Percentiles rank a stretch among this genome's conserved stretches.
Evolutionary conservation across 2,888 invertebrate genomes (phyloP).

Genomic region (Microdon myrmicae): DNA sequence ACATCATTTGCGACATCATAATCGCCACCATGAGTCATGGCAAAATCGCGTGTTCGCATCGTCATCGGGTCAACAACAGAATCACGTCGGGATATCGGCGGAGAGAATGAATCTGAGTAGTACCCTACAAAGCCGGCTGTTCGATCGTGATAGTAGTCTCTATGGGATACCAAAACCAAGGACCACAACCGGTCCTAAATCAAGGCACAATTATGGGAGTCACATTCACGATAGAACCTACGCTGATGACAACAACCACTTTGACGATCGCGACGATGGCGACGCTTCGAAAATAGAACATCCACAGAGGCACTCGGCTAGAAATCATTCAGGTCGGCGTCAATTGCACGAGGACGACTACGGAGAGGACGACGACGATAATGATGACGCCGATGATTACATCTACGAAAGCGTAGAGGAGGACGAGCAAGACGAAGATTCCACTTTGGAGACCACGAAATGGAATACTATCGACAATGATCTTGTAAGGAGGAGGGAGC

Average conservation of each 20-base stretch:
- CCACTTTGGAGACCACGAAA: constrained; percentile 62
- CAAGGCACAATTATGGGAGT: constrained; percentile 45
- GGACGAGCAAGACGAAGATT: constrained; percentile 59
- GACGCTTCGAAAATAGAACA: constrained; percentile 24
- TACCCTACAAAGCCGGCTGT: constrained; percentile 57
- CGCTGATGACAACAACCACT: constrained; percentile 40
- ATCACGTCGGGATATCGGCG: constrained; percentile 19
- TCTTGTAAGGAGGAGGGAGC: constrained; percentile 58
- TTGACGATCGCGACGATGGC: constrained; percentile 26
- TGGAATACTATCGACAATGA: constrained; percentile 65
- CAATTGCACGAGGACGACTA: constrained; percentile 28
- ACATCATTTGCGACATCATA: constrained; percentile 63
- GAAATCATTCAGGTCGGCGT: constrained; percentile 39
- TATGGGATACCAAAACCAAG: constrained; percentile 54
- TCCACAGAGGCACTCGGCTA: constrained; percentile 27
- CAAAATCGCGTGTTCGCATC: constrained; percentile 60
- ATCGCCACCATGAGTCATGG: constrained; percentile 61
- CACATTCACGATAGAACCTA: constrained; percentile 34
- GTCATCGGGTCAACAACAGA: constrained; percentile 57
- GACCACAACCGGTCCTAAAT: constrained; percentile 55
- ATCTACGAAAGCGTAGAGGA: constrained; percentile 56
- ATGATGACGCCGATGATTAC: constrained; percentile 52
- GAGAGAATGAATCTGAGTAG: constrained; percentile 47
- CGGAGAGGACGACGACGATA: constrained; percentile 18
- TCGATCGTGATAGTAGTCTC: constrained; percentile 63